phyloP scores from a whole-genome alignment of 37 sponge, comb jelly and placozoan species.

The Eunapius fragilis region DNA sequence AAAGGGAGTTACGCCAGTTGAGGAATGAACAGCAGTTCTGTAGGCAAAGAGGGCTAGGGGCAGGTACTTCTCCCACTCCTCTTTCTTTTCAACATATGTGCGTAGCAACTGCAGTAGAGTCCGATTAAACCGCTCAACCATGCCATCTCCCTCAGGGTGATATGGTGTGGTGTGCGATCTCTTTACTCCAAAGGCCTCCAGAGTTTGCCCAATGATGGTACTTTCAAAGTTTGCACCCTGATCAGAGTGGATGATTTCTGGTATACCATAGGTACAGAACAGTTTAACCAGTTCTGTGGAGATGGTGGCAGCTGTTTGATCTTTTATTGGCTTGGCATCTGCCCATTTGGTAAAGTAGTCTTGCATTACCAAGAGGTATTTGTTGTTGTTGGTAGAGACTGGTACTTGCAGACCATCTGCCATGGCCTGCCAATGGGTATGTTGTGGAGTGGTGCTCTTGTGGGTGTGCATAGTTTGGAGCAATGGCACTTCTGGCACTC shows the following conservation, averaged over 20 bases:
- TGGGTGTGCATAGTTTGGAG: constrained; percentile 31
- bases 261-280: constrained; percentile 23
- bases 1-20: constrained; percentile 53
- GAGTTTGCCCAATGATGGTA: constrained; percentile 20
- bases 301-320: constrained; percentile 44
- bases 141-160: constrained; percentile 71
- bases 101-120: constrained; percentile 54
- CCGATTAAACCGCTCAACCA: constrained; percentile 72
- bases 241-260: constrained; percentile 51
- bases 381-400: constrained; percentile 37
- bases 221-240: constrained; percentile 73
- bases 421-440: constrained; percentile 4
- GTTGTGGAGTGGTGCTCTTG: constrained; percentile 16
- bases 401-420: constrained; percentile 50
- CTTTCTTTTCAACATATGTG: constrained; percentile 36
- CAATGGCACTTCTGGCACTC: constrained; percentile 46
- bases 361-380: constrained; percentile 48
- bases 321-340: constrained; percentile 52
- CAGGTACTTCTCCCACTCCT: constrained; percentile 65
- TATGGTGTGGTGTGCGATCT: constrained; percentile 49
- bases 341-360: constrained; percentile 74
- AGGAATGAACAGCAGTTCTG: constrained; percentile 47
- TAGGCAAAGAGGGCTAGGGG: constrained; percentile 63
- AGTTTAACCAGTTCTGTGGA: constrained; percentile 16
- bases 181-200: constrained; percentile 45